Evolutionary conservation across 2,888 invertebrate genomes (phyloP).

Genomic region (Chirona hameri): DNA sequence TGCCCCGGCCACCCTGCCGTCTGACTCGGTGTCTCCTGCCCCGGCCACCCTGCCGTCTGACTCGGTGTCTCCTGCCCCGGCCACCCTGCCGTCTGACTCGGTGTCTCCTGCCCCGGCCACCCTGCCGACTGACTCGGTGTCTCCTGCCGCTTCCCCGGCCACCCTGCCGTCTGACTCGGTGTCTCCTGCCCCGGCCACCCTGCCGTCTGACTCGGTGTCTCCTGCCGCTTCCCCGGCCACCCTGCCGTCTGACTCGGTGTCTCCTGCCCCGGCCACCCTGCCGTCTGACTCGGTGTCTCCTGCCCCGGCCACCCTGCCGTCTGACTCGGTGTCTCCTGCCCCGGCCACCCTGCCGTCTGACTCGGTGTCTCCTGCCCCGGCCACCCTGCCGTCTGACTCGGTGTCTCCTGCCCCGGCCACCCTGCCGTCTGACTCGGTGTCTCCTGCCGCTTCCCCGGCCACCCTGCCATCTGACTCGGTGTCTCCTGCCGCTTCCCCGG

Average conservation of each 20-base stretch:
- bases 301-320: too few species aligned
- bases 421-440: too few species aligned
- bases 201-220: not conserved
- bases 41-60: not conserved
- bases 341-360: too few species aligned
- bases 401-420: too few species aligned
- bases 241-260: not conserved
- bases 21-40: not conserved
- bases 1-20: not conserved
- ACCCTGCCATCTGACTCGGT: too few species aligned
- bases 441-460: too few species aligned
- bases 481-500: too few species aligned
- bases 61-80: not conserved
- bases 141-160: slow-evolving; percentile 43
- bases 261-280: not conserved
- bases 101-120: not conserved
- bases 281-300: too few species aligned
- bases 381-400: too few species aligned
- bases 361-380: too few species aligned
- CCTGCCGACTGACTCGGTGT: not conserved
- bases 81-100: not conserved
- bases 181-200: not conserved
- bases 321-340: too few species aligned
- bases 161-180: not conserved
- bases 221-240: slow-evolving; percentile 44